A percentile compares a stretch with the other conserved stretches of the same genome.
phyloP scores from a whole-genome alignment of 2,797 vertebrate genomes.

The Onychomys leucogaster region DNA sequence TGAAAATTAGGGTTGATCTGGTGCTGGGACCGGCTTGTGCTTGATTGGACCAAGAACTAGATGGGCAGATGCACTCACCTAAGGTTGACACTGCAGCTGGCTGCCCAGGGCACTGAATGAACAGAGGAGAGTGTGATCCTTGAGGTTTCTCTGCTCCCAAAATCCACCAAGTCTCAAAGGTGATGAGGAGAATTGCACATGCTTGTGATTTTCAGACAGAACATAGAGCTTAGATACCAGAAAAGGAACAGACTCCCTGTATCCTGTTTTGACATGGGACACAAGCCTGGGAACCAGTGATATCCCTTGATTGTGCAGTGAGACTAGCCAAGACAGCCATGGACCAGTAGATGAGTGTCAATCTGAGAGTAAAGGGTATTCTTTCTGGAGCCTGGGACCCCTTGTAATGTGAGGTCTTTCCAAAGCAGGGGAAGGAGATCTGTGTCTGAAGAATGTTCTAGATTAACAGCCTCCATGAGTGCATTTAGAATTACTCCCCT shows the following conservation, averaged over 20 bases:
- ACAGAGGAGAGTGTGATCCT: background rate
- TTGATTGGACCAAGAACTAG: background rate
- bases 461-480: background rate
- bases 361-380: background rate
- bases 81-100: background rate
- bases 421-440: background rate
- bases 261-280: too few relatives aligned
- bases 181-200: background rate
- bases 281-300: too few relatives aligned
- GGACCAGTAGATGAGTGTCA: background rate
- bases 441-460: background rate
- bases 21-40: background rate
- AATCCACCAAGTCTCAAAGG: background rate
- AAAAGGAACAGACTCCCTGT: too few relatives aligned
- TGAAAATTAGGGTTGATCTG: background rate
- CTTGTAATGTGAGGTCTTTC: background rate
- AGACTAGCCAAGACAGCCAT: background rate
- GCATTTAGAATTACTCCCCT: background rate
- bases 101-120: background rate
- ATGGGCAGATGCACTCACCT: too few relatives aligned
- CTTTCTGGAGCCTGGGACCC: background rate
- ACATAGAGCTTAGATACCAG: background rate
- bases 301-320: background rate
- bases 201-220: background rate
- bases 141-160: background rate